Base-by-base conservation (phyloP, 2,113 vertebrate genomes). In the Melospiza georgiana region DNA sequence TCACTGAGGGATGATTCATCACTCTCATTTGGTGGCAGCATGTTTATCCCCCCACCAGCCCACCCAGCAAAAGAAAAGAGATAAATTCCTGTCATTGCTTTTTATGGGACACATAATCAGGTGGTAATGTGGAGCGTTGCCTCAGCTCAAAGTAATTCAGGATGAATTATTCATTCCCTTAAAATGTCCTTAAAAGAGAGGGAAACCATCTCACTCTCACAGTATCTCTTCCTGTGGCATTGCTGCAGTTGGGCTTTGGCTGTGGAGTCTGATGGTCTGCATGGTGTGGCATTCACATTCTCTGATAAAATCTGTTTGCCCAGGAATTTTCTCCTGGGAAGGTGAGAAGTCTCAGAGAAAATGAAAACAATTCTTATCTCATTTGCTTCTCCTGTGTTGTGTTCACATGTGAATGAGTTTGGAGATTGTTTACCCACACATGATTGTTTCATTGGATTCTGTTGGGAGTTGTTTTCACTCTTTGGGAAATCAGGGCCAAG, bases 81-180 rank as follows among this genome's bases (percentile, higher is more conserved):
- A 97, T 93, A 96, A 98, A 98, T 97, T 95, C 94, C 97, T 96
- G 96, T 96, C 94, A 84, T 96, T 90, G 95, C 97, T 96, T 96
- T 97, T 97, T 97, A 97, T 95, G 97, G 96, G 96, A 96, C 96
- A 62, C 84, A 92, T 97, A 97, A 97, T 96, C 96, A 69, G 96
- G 96, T 95, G 97, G 96, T 95, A 97, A 96, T 92, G 91, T 78
- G 95, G 93, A 95, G 78, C 71, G 59, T 84, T 6, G 8, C 90
- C 96, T 97, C 51, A 4, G 96, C 94, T 95, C 93, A 90, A 86
- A 97, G 97, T 94, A 95, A 92, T 96, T 97, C 84, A 63, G 90
- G 58, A 95, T 98, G 96, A 97, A 97, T 98, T 97, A 98, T 97
- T 98, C 93, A 96, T 97, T 89, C 11, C 9, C 46, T 93, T 96